Base-by-base conservation (phyloP, 2,113 vertebrate genomes). In the Felis catus region DNA sequence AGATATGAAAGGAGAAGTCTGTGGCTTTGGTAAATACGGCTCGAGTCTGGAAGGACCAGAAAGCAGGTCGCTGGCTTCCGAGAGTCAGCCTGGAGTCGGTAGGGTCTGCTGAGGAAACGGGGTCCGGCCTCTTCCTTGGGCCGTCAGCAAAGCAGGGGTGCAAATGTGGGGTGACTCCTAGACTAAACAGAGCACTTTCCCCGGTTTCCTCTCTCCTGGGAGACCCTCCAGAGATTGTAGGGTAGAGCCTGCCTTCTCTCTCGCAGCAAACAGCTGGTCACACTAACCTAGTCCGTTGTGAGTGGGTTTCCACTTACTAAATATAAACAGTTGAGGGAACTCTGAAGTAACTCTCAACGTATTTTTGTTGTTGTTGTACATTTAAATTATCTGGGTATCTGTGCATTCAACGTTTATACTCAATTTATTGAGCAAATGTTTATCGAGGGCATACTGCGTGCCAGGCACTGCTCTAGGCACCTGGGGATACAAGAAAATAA, bases 121-220 rank as follows among this genome's bases (percentile, higher is more conserved):
- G 76, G 39, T 9, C 39, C 33, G 15, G 1, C 8, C 31, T 16
- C n/a, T 74, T 23, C 6, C 31, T 27, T 2, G 7, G 45, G 63
- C 15, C 8, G 33, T 84, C 23, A 21, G 31, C 5, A 18, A 36
- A n/a, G 31, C 1, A 65, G n/a, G 13, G 13, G 23, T 23, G 8
- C 4, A 83, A 23, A 48, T 36, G 11, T 29, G 63, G 23, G 29
- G 19, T 36, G 23, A 88, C 23, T 73, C 31, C 4, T 18, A 74
- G 51, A 13, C 15, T 23, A 14, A 14, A 27, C 3, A n/a, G 10
- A 13, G 2, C 27, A 9, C 1, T 2, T 58, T 9, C 48, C 14
- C 63, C 29, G 11, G 19, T 31, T 39, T 68, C 19, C 61, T 16
- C 10, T 45, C n/a, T 21, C 21, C 48, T 39, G 36, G 27, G 31